Percentiles rank a stretch among this genome's conserved stretches.
Conservation (phyloP, 2,888 invertebrate species). For the Mamestra brassicae region DNA sequence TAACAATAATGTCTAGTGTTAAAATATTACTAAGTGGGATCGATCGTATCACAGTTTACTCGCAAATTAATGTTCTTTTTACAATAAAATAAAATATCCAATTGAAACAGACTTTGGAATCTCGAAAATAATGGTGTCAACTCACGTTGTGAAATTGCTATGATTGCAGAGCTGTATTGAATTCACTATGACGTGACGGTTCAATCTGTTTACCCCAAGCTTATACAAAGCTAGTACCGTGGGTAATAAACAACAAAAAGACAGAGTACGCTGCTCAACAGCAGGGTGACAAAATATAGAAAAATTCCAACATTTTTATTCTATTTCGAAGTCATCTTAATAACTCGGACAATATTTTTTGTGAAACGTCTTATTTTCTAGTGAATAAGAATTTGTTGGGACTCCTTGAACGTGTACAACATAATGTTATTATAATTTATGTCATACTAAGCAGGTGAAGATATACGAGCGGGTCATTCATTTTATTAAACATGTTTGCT, state of each 20-base stretch:
- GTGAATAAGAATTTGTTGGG: slow-evolving; percentile 90
- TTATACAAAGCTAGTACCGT: slow-evolving; percentile 74
- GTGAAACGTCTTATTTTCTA: slow-evolving; percentile 87
- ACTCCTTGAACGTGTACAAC: slow-evolving; percentile 89
- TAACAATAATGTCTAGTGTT: slow-evolving; percentile 8
- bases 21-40: slow-evolving; percentile 14
- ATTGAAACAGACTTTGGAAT: neutral
- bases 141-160: slow-evolving; percentile 14
- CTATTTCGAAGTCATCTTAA: slow-evolving; percentile 82
- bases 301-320: slow-evolving; percentile 79
- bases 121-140: slow-evolving; percentile 6
- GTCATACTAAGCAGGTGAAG: slow-evolving; percentile 91
- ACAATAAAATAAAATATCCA: neutral
- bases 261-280: slow-evolving; percentile 73
- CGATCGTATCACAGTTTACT: slow-evolving; percentile 14
- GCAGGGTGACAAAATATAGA: slow-evolving; percentile 75
- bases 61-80: slow-evolving; percentile 12
- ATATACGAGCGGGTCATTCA: slow-evolving; percentile 90
- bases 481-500: slow-evolving; percentile 91
- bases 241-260: slow-evolving; percentile 75
- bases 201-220: slow-evolving; percentile 42
- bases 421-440: slow-evolving; percentile 91
- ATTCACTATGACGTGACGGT: slow-evolving; percentile 14
- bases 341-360: slow-evolving; percentile 85
- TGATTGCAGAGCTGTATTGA: slow-evolving; percentile 10